Conservation (phyloP, 2,113 vertebrate genomes). For the Megalops atlanticus region DNA sequence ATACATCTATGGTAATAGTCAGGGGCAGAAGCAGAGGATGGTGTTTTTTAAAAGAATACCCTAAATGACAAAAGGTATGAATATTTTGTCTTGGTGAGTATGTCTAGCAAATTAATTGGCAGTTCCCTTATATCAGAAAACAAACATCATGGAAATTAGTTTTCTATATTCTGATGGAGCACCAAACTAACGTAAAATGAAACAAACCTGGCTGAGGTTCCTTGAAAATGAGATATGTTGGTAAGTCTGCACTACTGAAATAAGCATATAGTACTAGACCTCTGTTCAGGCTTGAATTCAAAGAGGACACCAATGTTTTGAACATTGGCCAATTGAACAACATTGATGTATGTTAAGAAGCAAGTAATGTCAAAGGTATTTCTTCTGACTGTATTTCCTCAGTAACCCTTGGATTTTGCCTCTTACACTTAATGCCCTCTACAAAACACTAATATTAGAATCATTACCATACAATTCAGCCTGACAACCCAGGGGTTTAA, state of each 20-base stretch:
- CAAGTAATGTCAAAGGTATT: neutral
- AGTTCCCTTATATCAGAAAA: neutral
- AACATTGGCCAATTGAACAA: slow-evolving; percentile 16
- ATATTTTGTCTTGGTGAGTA: neutral
- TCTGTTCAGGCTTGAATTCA: slow-evolving; percentile 40
- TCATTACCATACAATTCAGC: neutral
- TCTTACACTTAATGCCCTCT: neutral
- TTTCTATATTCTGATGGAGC: slow-evolving; percentile 44
- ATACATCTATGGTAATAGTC: neutral
- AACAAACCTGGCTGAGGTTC: neutral
- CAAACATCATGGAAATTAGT: neutral
- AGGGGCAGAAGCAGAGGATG: neutral
- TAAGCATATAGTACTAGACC: slow-evolving; percentile 29
- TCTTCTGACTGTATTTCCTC: neutral
- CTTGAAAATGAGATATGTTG: slow-evolving; percentile 29
- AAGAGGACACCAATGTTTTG: neutral
- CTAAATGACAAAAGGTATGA: neutral
- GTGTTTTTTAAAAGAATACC: neutral
- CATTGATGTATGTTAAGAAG: neutral
- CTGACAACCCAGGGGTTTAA: neutral
- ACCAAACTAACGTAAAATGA: slow-evolving; percentile 42
- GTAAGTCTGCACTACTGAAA: slow-evolving; percentile 30
- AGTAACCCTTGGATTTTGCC: neutral
- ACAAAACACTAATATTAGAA: neutral
- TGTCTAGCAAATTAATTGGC: neutral